phyloP scores from a whole-genome alignment of 1,140 invertebrate genomes.

The Hestina assimilis region DNA sequence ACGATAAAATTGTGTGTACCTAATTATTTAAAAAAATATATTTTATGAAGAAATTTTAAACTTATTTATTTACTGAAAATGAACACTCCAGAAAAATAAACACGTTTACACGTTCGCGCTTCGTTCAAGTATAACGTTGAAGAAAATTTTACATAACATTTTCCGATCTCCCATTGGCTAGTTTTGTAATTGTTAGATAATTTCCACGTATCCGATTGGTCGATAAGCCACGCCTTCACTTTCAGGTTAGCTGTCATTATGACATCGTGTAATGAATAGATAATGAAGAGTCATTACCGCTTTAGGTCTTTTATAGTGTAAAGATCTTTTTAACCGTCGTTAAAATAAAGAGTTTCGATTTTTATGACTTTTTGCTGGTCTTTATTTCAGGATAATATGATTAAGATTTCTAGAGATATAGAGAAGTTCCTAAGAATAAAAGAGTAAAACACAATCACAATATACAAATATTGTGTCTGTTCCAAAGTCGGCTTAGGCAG shows the following conservation, averaged over 20 bases:
- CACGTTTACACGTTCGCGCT: neutral
- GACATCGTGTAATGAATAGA: constrained; percentile 44
- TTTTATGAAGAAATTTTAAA: no score
- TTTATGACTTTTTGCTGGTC: neutral
- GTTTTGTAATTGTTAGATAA: constrained; percentile 47
- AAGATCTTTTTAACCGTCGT: no score
- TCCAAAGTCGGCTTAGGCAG: no score
- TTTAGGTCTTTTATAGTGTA: constrained; percentile 28
- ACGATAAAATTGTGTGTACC: no score
- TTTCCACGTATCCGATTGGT: constrained; percentile 45
- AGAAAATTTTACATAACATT: constrained; percentile 38
- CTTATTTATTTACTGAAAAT: no score
- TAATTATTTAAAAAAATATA: no score
- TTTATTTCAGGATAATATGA: neutral
- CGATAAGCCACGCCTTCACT: constrained; percentile 40
- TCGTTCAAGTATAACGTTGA: neutral
- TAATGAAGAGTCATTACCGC: constrained; percentile 51
- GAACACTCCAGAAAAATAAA: no score
- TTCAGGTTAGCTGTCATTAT: constrained; percentile 40
- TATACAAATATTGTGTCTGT: no score
- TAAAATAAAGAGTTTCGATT: no score
- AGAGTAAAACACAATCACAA: no score
- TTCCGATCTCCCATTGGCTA: constrained; percentile 45
- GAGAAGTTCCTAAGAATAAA: no score
- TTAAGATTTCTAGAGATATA: no score